phyloP scores from a whole-genome alignment of 2,888 invertebrate genomes.

The Orthonychiurus folsomi region DNA sequence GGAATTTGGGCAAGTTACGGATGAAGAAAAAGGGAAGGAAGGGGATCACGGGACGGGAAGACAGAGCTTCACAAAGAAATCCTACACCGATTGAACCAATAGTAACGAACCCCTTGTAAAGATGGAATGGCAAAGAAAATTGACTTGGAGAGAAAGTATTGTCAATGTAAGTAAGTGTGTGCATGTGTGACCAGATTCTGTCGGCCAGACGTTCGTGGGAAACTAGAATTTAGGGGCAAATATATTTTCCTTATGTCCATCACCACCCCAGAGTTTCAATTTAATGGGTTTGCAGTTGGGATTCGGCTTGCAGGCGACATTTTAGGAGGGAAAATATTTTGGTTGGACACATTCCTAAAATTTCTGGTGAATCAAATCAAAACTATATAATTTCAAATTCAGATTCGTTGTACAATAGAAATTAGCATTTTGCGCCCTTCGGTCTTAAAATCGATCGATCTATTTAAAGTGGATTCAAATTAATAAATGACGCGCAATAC shows the following conservation, averaged over 20 bases:
- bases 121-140: neutral
- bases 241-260: neutral
- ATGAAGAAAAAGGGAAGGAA: constrained; percentile 5
- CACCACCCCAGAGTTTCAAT: neutral
- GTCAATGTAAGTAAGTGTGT: neutral
- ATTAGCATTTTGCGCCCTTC: too few relatives aligned
- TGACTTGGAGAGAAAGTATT: neutral
- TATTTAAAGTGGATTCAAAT: too few relatives aligned
- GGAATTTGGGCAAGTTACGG: neutral
- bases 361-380: too few relatives aligned
- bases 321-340: too few relatives aligned
- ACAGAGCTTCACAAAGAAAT: constrained; percentile 1
- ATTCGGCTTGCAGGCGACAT: too few relatives aligned
- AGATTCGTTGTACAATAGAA: too few relatives aligned
- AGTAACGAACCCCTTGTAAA: neutral
- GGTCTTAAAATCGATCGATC: too few relatives aligned
- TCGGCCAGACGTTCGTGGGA: neutral
- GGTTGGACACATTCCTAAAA: too few relatives aligned
- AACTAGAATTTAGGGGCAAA: neutral
- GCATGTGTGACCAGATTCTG: neutral
- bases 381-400: too few relatives aligned
- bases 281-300: neutral
- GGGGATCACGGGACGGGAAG: neutral
- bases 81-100: neutral
- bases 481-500: too few relatives aligned